These are phyloP conservation scores for Balaeniceps rex DNA, from an alignment of 2,113 vertebrate genomes.

Conservation along the genomic window DNA sequence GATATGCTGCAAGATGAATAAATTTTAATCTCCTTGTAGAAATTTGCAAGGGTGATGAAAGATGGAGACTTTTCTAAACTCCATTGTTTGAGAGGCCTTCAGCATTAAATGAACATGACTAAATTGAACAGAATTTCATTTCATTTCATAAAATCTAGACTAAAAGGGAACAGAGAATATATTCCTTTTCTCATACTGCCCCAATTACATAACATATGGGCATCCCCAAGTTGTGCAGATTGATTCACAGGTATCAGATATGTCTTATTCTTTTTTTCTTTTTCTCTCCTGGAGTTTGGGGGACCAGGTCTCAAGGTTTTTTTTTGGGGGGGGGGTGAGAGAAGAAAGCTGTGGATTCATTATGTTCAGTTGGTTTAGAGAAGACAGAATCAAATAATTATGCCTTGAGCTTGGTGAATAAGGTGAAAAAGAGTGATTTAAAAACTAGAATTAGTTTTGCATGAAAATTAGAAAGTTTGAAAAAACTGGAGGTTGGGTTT, in stretches of 20 bases:
- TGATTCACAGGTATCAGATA: neutral
- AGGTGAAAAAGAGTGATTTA: neutral
- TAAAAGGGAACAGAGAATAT: neutral
- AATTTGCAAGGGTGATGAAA: neutral
- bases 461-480: neutral
- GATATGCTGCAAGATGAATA: neutral
- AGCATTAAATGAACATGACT: neutral
- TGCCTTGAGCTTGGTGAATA: neutral
- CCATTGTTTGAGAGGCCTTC: neutral
- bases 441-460: neutral
- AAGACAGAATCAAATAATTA: neutral
- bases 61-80: neutral
- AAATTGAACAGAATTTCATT: neutral
- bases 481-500: neutral
- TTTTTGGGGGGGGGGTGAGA: neutral
- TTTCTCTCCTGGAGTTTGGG: neutral
- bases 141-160: neutral
- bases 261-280: neutral
- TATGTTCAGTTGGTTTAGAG: neutral
- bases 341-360: neutral
- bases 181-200: neutral
- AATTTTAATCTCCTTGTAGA: neutral
- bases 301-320: neutral
- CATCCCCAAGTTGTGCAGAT: neutral
- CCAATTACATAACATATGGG: neutral